phyloP scores from a whole-genome alignment of 2,888 invertebrate genomes.

The Caenorhabditis sp. region DNA sequence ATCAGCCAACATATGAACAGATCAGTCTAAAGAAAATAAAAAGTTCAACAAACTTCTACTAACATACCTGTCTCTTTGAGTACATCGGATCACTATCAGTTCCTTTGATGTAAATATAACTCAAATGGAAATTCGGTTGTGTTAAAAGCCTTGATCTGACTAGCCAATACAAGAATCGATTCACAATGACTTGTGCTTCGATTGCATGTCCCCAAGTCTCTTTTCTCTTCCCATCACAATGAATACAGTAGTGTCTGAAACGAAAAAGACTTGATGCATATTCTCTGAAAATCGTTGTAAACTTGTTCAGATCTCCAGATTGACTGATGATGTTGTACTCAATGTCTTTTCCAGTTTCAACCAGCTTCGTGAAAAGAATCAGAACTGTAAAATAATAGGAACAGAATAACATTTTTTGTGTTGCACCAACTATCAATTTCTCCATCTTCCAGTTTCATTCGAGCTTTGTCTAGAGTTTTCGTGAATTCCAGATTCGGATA shows the following conservation, averaged over 20 bases:
- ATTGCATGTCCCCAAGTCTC: conserved; percentile 53
- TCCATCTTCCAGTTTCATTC: conserved; percentile 11
- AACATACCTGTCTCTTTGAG: conserved; percentile 32
- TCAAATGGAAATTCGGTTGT: conserved; percentile 37
- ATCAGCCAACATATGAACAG: conserved; percentile 43
- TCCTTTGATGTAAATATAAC: conserved; percentile 25
- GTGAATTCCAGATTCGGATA: conserved; percentile 41
- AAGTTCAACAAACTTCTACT: not conserved
- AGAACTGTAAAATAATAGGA: conserved; percentile 20
- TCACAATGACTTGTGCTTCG: conserved; percentile 49
- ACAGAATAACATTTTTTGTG: not conserved
- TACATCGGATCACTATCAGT: conserved; percentile 26
- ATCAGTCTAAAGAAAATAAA: conserved; percentile 30
- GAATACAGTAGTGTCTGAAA: conserved; percentile 45
- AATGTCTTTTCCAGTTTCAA: conserved; percentile 42
- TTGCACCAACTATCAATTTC: conserved; percentile 33
- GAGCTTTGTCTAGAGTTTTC: conserved; percentile 6
- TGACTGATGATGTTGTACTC: conserved; percentile 51
- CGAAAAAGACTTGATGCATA: not conserved
- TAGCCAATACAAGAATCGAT: conserved; percentile 49
- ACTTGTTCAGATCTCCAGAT: conserved; percentile 43
- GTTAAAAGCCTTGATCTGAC: conserved; percentile 19
- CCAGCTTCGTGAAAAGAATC: conserved; percentile 32
- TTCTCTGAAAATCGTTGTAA: not conserved
- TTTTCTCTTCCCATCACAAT: conserved; percentile 38